Evolutionary conservation across 2,797 vertebrate genomes (phyloP), one percentile per base, ranked within the genome.

Genomic region (Notamacropus eugenii): DNA sequence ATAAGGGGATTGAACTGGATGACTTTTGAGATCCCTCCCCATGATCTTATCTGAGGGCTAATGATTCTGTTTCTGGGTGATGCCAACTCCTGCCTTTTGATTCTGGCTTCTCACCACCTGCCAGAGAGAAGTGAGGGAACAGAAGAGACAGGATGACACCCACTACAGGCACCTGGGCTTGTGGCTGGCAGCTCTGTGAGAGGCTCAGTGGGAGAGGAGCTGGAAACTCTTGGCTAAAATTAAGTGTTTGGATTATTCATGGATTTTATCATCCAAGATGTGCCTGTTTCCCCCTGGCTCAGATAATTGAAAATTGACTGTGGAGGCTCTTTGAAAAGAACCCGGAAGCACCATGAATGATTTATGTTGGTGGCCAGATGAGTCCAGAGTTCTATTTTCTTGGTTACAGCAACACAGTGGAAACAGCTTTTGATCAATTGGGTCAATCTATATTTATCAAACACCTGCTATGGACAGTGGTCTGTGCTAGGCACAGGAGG

Each of bases 301-400:
- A 95, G 96, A 96, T 97, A 97, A 97, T 97, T 98, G 98, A 97
- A 97, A 98, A 98, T 95, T 97, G 98, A 97, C 95, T 95, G 58
- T 94, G 40, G 59, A 59, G 56, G 91, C 74, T 96, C 67, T 96
- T 95, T 93, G 97, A 97, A 97, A 97, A 96, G 95, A 97, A 93
- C 96, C 95, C 1, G 13, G 93, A 92, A 95, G 96, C 92, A 58
- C 13, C 56, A 93, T 29, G n/a, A 95, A 93, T 95, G 95, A 97
- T 98, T 96, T 91, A 95, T 94, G 91, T 54, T 93, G 56, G 54
- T 90, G 82, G 87, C 40, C 96, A 96, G 96, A 96, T 67, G 52
- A 74, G 59, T 96, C 90, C 4, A 16, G 74, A 55, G 52, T 92
- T 92, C 97, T 97, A 27, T 93, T 90, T 91, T 94, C 95, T 46